These are phyloP conservation scores for Drosophila kikkawai DNA, from an alignment of 1,140 invertebrate genomes.

Conservation along the genomic window DNA sequence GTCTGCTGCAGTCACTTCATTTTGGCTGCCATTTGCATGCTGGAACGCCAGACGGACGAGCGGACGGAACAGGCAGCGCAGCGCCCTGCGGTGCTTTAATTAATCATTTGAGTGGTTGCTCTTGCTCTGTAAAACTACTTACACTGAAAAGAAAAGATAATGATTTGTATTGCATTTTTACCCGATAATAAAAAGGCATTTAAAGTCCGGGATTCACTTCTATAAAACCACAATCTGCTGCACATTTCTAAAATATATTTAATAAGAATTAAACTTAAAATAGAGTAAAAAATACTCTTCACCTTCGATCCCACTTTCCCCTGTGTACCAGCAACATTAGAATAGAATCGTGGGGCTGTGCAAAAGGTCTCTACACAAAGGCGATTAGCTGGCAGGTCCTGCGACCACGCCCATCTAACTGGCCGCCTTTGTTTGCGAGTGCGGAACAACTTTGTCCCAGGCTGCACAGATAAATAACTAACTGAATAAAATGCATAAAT, in stretches of 20 bases:
- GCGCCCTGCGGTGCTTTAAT: slow-evolving; percentile 75
- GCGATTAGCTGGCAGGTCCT: slow-evolving; percentile 65
- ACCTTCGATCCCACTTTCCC: background rate
- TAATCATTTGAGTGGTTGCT: slow-evolving; percentile 73
- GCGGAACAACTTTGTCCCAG: slow-evolving; percentile 61
- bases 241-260: background rate
- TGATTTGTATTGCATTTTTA: background rate
- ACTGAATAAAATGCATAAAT: slow-evolving; percentile 70
- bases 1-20: slow-evolving; percentile 62
- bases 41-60: slow-evolving; percentile 1
- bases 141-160: background rate
- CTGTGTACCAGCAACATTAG: background rate
- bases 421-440: slow-evolving; percentile 45
- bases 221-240: too few species aligned
- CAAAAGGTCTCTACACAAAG: slow-evolving; percentile 52
- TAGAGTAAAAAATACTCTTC: background rate
- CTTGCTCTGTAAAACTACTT: slow-evolving; percentile 66
- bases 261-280: background rate
- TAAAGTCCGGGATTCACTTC: too few species aligned
- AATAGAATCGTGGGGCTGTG: background rate
- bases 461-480: slow-evolving; percentile 63
- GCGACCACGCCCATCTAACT: slow-evolving; percentile 47
- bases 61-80: slow-evolving; percentile 31
- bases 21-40: slow-evolving; percentile 80
- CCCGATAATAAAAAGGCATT: background rate